These are phyloP conservation scores for Urocynchramus pylzowi DNA, from an alignment of 2,113 vertebrate genomes.

Conservation along the genomic window DNA sequence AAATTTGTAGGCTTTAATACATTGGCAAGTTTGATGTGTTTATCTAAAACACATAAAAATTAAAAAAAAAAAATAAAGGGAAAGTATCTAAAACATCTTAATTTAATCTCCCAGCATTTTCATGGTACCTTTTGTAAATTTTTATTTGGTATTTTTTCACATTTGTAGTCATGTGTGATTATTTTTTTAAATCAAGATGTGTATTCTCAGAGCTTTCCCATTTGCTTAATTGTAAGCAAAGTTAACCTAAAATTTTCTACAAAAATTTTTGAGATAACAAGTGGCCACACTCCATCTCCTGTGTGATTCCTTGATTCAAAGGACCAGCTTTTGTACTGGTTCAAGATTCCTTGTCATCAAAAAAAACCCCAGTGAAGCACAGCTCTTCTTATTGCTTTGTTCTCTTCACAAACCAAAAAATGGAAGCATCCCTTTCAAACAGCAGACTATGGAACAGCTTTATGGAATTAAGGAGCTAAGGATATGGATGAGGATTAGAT, in stretches of 20 bases:
- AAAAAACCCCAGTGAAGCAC: background rate
- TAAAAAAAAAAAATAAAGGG: background rate
- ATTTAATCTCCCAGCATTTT: background rate
- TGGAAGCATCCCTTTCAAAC: background rate
- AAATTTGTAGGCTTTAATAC: background rate
- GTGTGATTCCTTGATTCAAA: background rate
- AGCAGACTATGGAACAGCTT: background rate
- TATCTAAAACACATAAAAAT: background rate
- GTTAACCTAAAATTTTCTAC: background rate
- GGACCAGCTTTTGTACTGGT: background rate
- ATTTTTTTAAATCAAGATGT: background rate
- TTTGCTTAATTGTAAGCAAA: background rate
- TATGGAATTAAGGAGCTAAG: too few relatives aligned
- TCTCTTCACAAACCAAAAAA: background rate
- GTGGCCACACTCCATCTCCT: background rate
- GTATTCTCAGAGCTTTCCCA: background rate
- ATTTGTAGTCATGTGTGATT: background rate
- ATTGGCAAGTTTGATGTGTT: background rate
- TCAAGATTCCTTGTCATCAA: background rate
- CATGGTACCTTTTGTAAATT: background rate
- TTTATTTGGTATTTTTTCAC: background rate
- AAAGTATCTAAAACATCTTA: background rate
- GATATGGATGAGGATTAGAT: background rate
- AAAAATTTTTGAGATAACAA: background rate
- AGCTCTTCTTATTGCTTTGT: background rate